Percentiles rank a stretch among this genome's conserved stretches.
Evolutionary conservation across 2,888 invertebrate genomes (phyloP).

Genomic region (Ariolimax columbianus): DNA sequence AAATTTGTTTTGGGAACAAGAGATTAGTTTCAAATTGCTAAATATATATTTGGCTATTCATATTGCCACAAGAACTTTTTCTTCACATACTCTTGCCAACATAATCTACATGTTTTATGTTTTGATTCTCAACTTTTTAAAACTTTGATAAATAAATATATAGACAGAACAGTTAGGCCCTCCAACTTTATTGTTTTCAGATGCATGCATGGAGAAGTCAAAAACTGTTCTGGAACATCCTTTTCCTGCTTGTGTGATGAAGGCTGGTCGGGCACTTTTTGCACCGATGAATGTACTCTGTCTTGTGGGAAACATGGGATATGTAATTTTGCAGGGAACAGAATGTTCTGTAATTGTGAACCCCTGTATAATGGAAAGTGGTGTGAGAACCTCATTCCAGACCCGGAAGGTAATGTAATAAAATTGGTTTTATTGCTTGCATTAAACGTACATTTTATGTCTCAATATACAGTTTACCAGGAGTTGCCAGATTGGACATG

Average conservation of each 20-base stretch:
- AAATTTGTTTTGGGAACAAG: too few species aligned
- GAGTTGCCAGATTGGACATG: too few species aligned
- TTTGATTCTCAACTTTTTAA: too few species aligned
- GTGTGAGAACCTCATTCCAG: not conserved
- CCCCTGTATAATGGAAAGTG: not conserved
- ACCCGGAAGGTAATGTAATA: constrained; percentile 27
- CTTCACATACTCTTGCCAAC: too few species aligned
- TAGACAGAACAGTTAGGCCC: too few species aligned
- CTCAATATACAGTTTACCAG: too few species aligned
- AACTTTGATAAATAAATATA: too few species aligned
- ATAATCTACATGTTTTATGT: too few species aligned
- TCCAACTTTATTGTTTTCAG: not conserved
- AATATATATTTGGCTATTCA: too few species aligned
- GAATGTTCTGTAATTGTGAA: constrained; percentile 22
- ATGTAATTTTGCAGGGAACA: not conserved
- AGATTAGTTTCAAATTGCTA: too few species aligned
- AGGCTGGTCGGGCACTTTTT: not conserved
- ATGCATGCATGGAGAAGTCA: not conserved
- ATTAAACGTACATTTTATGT: not conserved
- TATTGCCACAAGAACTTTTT: too few species aligned
- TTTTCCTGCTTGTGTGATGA: constrained; percentile 24
- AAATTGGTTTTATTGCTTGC: not conserved
- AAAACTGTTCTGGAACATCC: not conserved
- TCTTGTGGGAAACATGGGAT: not conserved
- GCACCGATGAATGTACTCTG: constrained; percentile 6